These are phyloP conservation scores for Oncopeltus fasciatus DNA, from an alignment of 1,140 invertebrate genomes.

Conservation along the genomic window DNA sequence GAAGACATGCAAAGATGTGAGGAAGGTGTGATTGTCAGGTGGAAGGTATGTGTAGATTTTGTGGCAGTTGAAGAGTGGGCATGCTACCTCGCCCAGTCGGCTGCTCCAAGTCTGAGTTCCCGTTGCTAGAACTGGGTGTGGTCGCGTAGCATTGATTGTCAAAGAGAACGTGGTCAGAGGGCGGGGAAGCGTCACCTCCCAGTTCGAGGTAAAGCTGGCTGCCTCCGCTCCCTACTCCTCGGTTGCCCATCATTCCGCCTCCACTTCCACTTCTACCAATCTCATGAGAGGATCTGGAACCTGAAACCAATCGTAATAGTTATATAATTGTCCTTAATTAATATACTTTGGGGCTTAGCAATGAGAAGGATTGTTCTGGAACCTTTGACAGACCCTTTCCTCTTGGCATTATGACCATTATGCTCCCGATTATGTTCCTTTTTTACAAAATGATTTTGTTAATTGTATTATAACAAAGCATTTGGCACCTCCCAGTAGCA, in stretches of 20 bases:
- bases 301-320: too few species aligned
- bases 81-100: constrained; percentile 26
- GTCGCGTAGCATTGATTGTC: constrained; percentile 89
- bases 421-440: too few species aligned
- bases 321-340: too few species aligned
- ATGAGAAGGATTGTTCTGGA: too few species aligned
- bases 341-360: too few species aligned
- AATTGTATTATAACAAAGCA: too few species aligned
- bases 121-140: constrained; percentile 78
- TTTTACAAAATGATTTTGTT: too few species aligned
- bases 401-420: too few species aligned
- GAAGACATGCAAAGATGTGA: too few species aligned
- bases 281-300: constrained; percentile 43
- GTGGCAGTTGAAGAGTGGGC: not conserved
- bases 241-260: constrained; percentile 21
- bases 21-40: not conserved
- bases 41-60: not conserved
- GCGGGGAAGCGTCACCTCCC: constrained; percentile 63
- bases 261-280: constrained; percentile 34
- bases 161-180: constrained; percentile 81
- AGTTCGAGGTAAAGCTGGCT: constrained; percentile 54
- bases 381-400: too few species aligned
- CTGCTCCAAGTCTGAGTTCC: constrained; percentile 73
- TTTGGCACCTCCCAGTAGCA: too few species aligned
- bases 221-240: constrained; percentile 24